These are phyloP conservation scores for Cercocebus atys DNA, from an alignment of 2,113 vertebrate genomes.

Conservation along the genomic window DNA sequence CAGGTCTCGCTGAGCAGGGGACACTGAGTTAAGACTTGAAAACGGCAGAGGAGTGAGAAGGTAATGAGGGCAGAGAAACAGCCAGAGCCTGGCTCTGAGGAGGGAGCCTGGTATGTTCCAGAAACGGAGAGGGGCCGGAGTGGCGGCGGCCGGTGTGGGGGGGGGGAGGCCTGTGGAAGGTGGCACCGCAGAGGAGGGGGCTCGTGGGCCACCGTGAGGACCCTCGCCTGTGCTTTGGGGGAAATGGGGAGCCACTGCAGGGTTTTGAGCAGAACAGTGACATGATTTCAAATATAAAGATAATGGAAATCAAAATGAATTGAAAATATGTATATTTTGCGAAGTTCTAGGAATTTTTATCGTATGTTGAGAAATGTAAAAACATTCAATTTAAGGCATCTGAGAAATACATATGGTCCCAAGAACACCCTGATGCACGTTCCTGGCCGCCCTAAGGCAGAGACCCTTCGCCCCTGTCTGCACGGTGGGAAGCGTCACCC, in stretches of 20 bases:
- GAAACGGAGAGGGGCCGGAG: neutral
- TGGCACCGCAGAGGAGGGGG: neutral
- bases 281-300: neutral
- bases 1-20: neutral
- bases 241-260: neutral
- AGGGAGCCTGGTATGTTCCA: no score
- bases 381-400: neutral
- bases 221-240: neutral
- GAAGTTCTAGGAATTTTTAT: neutral
- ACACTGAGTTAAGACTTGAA: neutral
- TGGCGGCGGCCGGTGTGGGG: accelerated
- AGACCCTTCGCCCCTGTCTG: accelerated
- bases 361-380: neutral
- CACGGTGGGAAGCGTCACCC: accelerated
- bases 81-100: neutral
- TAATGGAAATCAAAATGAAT: neutral
- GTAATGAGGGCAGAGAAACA: neutral
- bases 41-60: neutral
- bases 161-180: accelerated
- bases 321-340: neutral
- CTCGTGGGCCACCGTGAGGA: accelerated
- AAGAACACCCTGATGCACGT: accelerated
- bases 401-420: neutral
- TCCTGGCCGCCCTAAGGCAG: neutral
- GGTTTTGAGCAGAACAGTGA: neutral